A percentile compares a stretch with the other conserved stretches of the same genome.
These are phyloP conservation scores for Schlechtendalia chinensis DNA, from an alignment of 1,140 invertebrate genomes.

Conservation along the genomic window DNA sequence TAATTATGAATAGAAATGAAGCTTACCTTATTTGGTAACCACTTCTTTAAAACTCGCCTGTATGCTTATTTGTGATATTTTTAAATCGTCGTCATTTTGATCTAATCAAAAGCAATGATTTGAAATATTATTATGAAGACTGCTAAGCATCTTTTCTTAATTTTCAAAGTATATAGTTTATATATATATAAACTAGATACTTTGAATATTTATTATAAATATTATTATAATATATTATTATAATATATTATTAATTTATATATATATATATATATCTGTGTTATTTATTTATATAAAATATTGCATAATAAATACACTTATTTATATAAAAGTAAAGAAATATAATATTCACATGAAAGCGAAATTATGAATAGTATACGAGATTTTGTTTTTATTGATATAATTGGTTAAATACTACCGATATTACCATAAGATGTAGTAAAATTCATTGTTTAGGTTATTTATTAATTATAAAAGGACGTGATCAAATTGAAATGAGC, in stretches of 20 bases:
- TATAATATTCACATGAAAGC: too few species aligned
- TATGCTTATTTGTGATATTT: background rate
- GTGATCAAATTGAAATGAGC: background rate
- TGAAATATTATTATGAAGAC: background rate
- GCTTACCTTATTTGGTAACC: constrained; percentile 33
- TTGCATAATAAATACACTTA: too few species aligned
- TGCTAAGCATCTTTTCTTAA: background rate
- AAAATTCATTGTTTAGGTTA: background rate
- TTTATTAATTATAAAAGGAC: background rate
- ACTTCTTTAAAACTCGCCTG: background rate
- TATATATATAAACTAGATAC: too few species aligned
- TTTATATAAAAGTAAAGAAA: too few species aligned
- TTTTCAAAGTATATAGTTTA: background rate
- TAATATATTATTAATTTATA: too few species aligned
- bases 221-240: too few species aligned
- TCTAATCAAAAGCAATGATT: background rate
- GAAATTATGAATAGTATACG: too few species aligned
- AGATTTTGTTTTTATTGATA: too few species aligned
- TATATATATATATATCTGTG: too few species aligned
- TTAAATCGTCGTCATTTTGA: constrained; percentile 10
- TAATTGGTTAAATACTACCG: too few species aligned
- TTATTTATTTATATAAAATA: too few species aligned
- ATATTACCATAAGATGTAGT: background rate
- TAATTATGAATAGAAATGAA: background rate
- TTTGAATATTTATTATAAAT: too few species aligned